Evolutionary conservation across 2,888 invertebrate species (phyloP), one percentile per base, ranked within the genome.

Genomic region (Fragum whitleyi): DNA sequence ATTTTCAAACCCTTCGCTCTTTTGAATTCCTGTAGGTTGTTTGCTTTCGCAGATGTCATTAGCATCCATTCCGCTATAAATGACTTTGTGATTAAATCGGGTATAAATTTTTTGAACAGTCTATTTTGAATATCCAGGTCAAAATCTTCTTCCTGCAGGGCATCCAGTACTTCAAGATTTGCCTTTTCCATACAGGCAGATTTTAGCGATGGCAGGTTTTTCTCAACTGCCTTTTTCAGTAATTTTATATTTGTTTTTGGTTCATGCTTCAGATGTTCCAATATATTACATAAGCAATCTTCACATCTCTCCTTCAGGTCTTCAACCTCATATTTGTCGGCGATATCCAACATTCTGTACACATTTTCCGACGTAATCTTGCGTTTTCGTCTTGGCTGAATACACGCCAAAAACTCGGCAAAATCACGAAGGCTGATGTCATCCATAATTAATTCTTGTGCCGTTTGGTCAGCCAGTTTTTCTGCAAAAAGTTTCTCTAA

Each of bases 351-450:
- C 62, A 62, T 62, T n/a, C 32, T 62, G 21, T 28, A 32, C 14
- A 36, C 62, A n/a, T 62, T 62, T n/a, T 29, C 29, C 16, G 16
- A 19, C 3, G 62, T 28, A 32, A 62, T 36, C 62, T 62, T 62
- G n/a, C 21, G 62, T 6, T 21, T 29, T 14, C 21, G 19, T 29
- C 62, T 32, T 16, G 19, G 36, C 36, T 62, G 62, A n/a, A 62
- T 32, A 28, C 62, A 62, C 2, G 62, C 62, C 36, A 62, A 32
- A 32, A 62, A 62, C 36, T 62, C 62, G 16, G 36, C 62, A 36
- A 62, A 62, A n/a, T 62, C 62, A n/a, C 19, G 9, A 36, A 14
- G 32, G 36, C 36, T 62, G 0, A 6, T 29, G 23, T n/a, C 62
- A 3, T 62, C 36, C 3, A 62, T n/a, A 5, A 21, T 16, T 1